Evolutionary conservation across 2,797 vertebrate genomes (phyloP), one percentile per base, ranked within the genome.

Genomic region (Kryptolebias ocellatus): DNA sequence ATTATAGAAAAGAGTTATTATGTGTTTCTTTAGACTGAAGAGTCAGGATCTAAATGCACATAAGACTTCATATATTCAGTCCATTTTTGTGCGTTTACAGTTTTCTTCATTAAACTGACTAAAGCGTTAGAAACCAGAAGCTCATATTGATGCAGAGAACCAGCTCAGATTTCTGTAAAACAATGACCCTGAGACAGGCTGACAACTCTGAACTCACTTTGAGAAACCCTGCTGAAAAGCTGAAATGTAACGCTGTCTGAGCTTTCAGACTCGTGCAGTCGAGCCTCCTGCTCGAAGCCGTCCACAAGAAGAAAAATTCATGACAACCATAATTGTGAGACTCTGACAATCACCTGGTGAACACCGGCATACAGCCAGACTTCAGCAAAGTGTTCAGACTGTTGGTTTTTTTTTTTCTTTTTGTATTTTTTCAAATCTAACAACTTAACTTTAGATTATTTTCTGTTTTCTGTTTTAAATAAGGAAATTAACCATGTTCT

Each of bases 301-400:
- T 28, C 49, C 24, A 37, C 28, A 37, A 50, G 56, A 70, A 57
- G 62, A 62, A 39, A 66, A 66, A 65, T 63, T 49, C 27, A 61
- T 61, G 67, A 61, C 56, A 6, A 5, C 15, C 42, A 39, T 59
- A 45, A 66, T 37, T 37, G 50, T 27, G 1, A 58, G 18, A 14
- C 39, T 39, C 3, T 49, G 64, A 18, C 16, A 47, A 12, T 18
- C 60, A 46, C 27, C 15, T 6, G 28, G 49, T 37, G 52, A 44
- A 12, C 42, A 15, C 1, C 47, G 15, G 17, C 39, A 42, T 31
- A 34, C 53, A 47, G 18, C 10, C 27, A 39, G n/a, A 47, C 57
- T 58, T 49, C 65, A 51, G 62, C 51, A 8, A 27, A 31, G 37
- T 39, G 37, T n/a, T 6, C 1, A 20, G 5, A 27, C 37, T 4